Evolutionary conservation across 2,888 invertebrate species (phyloP), one percentile per base, ranked within the genome.

Genomic region (Dasypogon diadema): DNA sequence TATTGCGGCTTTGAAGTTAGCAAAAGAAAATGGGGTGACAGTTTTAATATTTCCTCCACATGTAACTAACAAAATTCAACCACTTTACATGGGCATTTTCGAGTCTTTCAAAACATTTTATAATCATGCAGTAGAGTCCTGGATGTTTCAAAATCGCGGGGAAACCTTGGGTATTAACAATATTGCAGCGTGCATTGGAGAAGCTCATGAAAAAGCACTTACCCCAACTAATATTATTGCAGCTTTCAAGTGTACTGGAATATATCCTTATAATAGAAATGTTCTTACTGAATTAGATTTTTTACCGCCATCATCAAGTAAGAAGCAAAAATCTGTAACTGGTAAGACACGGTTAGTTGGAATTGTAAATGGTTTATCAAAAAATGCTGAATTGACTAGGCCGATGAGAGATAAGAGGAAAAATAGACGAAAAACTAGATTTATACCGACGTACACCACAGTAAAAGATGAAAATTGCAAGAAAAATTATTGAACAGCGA

Each of bases 1-100:
- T 16, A 8, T 74, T 60, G 56, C 37, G 2, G 70, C 70, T 2
- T 51, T 74, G 8, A 30, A 70, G 21, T 70, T 51, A 46, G 74
- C 77, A 82, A 82, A 63, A 81, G 81, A 82, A 48, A 82, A 83
- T 80, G 84, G 85, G 10, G 82, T 86, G 16, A 82, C 82, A 14
- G 78, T 85, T 78, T 76, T 86, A 21, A 84, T 84, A n/a, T 80
- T 86, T 68, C 84, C 84, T 26, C 83, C 84, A 24, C 84, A 87
- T 79, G 84, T 82, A 74, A 82, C 81, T 46, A 83, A 84, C 76
- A 85, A 83, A 77, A 74, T 85, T 34, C 85, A 86, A 77, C 85
- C 84, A n/a, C 75, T 83, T 16, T 82, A 82, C 78, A 63, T 81
- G 68, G 74, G 80, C 0, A 18, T 75, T 46, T 68, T 56, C n/a